These are phyloP conservation scores for Xylocopa sonorina DNA, from an alignment of 1,140 invertebrate genomes.

Conservation along the genomic window DNA sequence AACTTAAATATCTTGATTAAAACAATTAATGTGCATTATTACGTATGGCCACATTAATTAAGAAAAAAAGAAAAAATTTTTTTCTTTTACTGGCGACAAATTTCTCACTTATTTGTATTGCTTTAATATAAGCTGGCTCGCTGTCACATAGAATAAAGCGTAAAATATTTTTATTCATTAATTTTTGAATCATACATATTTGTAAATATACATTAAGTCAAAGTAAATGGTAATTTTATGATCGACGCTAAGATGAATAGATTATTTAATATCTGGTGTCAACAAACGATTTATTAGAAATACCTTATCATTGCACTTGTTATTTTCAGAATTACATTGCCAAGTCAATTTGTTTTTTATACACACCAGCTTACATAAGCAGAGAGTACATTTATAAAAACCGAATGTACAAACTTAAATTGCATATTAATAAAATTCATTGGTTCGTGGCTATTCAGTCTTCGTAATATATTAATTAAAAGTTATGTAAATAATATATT, in stretches of 20 bases:
- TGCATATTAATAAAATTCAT: slow-evolving; percentile 59
- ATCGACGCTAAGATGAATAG: not conserved
- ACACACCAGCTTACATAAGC: slow-evolving; percentile 34
- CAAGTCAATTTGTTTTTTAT: slow-evolving; percentile 5
- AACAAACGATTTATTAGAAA: not conserved
- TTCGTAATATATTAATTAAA: slow-evolving; percentile 70
- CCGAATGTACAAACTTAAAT: slow-evolving; percentile 52
- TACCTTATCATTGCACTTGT: slow-evolving; percentile 24
- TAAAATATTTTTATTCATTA: slow-evolving; percentile 14
- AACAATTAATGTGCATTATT: slow-evolving; percentile 19
- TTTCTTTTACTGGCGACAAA: slow-evolving; percentile 37
- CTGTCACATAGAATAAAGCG: not conserved
- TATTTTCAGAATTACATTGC: not conserved
- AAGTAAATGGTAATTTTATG: slow-evolving; percentile 1
- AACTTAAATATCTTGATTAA: slow-evolving; percentile 5
- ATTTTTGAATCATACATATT: not conserved
- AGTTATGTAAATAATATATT: slow-evolving; percentile 53
- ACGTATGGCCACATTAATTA: not conserved
- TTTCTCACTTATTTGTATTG: slow-evolving; percentile 26
- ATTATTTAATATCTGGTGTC: not conserved
- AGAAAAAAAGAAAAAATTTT: not conserved
- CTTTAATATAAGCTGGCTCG: slow-evolving; percentile 44
- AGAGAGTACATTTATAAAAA: slow-evolving; percentile 45
- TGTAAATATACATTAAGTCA: not conserved
- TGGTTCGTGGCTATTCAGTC: slow-evolving; percentile 74